A percentile compares a stretch with the other conserved stretches of the same genome.
Conservation (phyloP, 1,140 invertebrate species). For the Ruditapes philippinarum region DNA sequence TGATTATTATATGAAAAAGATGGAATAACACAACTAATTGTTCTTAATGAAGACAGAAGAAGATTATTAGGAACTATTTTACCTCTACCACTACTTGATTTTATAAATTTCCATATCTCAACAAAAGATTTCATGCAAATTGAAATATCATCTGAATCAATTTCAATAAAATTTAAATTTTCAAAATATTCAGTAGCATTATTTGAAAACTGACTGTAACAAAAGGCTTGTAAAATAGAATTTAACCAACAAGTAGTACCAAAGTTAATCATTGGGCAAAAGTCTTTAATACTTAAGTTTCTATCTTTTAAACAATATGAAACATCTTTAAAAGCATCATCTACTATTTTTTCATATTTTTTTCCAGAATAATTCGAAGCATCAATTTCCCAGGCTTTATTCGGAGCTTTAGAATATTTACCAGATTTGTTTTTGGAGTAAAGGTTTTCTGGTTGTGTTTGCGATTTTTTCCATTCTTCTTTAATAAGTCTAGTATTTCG, state of each 20-base stretch:
- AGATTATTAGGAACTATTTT: background rate
- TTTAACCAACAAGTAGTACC: slow-evolving; percentile 39
- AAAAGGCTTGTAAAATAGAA: too few species aligned
- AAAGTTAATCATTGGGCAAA: too few species aligned
- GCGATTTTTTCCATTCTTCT: background rate
- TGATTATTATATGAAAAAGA: background rate
- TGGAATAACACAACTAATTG: background rate
- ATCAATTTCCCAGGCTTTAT: background rate
- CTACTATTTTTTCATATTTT: too few species aligned
- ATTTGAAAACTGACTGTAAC: too few species aligned
- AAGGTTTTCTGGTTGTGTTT: background rate
- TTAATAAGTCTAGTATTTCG: background rate
- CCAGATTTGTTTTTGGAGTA: background rate
- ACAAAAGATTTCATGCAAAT: background rate
- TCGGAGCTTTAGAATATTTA: background rate
- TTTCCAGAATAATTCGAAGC: too few species aligned
- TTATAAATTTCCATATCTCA: background rate
- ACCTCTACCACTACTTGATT: background rate
- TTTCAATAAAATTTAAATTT: background rate
- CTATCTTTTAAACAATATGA: too few species aligned
- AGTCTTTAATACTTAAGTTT: too few species aligned
- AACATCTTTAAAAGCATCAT: too few species aligned
- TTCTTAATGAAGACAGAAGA: background rate
- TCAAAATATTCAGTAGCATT: too few species aligned
- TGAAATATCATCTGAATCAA: background rate